phyloP scores from a whole-genome alignment of 2,113 vertebrate species.

The Limnothrissa miodon region DNA sequence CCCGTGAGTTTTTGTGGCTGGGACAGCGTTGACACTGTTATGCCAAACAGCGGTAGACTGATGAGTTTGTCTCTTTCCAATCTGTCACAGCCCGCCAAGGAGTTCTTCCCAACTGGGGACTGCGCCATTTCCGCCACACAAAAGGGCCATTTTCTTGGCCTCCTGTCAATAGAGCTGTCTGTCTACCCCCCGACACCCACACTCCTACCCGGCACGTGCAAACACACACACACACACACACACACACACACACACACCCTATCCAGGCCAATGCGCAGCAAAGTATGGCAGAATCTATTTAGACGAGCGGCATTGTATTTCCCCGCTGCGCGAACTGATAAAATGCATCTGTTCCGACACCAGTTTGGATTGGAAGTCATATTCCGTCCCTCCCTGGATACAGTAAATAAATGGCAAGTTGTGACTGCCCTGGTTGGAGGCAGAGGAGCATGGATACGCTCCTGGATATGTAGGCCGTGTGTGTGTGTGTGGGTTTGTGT shows the following conservation, averaged over 20 bases:
- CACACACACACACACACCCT: neutral
- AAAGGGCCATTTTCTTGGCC: constrained; percentile 23
- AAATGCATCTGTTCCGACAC: constrained; percentile 10
- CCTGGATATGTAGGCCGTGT: neutral
- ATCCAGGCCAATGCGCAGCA: neutral
- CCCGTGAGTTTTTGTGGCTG: neutral
- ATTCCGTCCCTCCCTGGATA: neutral
- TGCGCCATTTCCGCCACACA: neutral
- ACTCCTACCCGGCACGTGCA: neutral
- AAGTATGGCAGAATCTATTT: constrained; percentile 19
- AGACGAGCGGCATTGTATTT: constrained; percentile 26
- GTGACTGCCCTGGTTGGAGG: neutral
- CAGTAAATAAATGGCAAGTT: constrained; percentile 30
- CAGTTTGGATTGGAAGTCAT: neutral
- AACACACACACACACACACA: constrained; percentile 1
- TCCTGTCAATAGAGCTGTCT: constrained; percentile 28
- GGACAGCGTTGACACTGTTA: constrained; percentile 5
- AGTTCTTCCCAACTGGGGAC: constrained; percentile 20
- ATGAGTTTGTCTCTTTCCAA: constrained; percentile 28
- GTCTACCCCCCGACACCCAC: neutral
- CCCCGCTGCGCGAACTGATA: constrained; percentile 26
- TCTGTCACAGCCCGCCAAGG: constrained; percentile 22
- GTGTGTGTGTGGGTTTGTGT: too few relatives aligned
- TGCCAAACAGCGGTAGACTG: constrained; percentile 6
- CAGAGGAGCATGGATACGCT: neutral